phyloP scores from a whole-genome alignment of 2,888 invertebrate species.

The Aromia moschata region DNA sequence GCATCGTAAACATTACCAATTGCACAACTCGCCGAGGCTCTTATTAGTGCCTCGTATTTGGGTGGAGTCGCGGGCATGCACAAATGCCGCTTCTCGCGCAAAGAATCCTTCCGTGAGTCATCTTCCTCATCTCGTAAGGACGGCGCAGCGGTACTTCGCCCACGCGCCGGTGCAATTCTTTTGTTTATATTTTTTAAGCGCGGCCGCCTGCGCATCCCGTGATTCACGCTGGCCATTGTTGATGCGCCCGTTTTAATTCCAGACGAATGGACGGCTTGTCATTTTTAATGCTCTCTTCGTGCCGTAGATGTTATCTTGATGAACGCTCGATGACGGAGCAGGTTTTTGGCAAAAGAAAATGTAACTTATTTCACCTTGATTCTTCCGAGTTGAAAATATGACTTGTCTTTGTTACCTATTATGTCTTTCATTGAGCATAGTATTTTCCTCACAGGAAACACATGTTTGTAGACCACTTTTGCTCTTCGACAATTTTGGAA shows the following conservation, averaged over 20 bases:
- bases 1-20: constrained; percentile 2
- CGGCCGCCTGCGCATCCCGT: neutral
- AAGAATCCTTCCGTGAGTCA: constrained; percentile 6
- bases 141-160: constrained; percentile 3
- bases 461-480: too few relatives aligned
- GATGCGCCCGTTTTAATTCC: neutral
- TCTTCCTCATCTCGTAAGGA: constrained; percentile 14
- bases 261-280: neutral
- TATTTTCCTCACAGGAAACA: too few relatives aligned
- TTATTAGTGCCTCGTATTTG: constrained; percentile 4
- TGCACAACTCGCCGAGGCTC: neutral
- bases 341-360: neutral
- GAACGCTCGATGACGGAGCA: neutral
- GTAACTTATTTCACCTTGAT: too few relatives aligned
- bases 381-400: too few relatives aligned
- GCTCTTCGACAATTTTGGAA: too few relatives aligned
- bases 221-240: constrained; percentile 1
- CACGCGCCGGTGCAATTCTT: neutral
- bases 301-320: neutral
- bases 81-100: constrained; percentile 23
- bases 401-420: too few relatives aligned
- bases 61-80: neutral
- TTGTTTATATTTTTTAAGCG: constrained; percentile 8
- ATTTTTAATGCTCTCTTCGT: neutral
- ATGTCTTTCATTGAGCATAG: too few relatives aligned